Evolutionary conservation across 1,140 invertebrate species (phyloP).

Genomic region (Sinella curviseta): DNA sequence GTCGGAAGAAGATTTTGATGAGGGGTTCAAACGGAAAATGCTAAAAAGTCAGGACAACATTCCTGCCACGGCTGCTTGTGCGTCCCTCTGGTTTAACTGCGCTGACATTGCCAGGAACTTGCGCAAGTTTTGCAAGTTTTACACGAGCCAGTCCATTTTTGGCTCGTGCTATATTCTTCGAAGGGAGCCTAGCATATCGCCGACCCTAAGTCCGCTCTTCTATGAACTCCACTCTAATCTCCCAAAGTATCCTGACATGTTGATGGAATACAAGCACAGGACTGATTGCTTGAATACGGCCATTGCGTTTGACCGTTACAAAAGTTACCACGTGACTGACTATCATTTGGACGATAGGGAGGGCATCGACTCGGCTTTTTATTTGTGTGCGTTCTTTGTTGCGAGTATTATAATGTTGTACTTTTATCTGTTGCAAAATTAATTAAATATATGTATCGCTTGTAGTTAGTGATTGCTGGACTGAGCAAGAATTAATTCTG

Average conservation of each 20-base stretch:
- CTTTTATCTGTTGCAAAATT: neutral
- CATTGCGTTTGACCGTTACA: neutral
- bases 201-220: neutral
- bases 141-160: neutral
- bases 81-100: neutral
- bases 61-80: neutral
- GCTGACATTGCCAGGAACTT: neutral
- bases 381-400: too few species aligned
- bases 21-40: neutral
- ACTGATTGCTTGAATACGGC: neutral
- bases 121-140: conserved; percentile 9
- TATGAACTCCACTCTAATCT: neutral
- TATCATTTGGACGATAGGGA: conserved; percentile 2
- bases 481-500: conserved; percentile 24
- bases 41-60: neutral
- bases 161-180: conserved; percentile 4
- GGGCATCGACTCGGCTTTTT: conserved; percentile 3
- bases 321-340: neutral
- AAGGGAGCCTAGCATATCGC: neutral
- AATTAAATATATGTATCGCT: neutral
- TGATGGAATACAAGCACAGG: neutral
- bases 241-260: neutral
- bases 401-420: neutral
- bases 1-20: neutral
- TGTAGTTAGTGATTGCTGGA: conserved; percentile 34